Conservation (phyloP, 2,113 vertebrate species). For the Oreocharis arfaki region DNA sequence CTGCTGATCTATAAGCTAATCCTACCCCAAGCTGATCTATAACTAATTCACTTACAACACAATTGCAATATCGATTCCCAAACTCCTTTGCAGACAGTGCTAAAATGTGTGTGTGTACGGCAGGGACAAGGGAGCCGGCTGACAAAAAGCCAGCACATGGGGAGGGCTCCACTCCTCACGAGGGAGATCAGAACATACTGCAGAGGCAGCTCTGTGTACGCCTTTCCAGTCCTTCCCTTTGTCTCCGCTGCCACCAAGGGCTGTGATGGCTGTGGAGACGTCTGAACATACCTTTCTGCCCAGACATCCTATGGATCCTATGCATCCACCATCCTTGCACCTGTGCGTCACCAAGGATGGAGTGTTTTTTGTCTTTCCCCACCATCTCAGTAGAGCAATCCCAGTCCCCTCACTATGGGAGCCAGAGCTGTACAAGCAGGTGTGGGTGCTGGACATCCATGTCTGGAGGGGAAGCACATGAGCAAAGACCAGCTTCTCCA, state of each 20-base stretch:
- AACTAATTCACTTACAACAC: slow-evolving; percentile 73
- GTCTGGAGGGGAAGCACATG: background rate
- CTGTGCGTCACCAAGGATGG: background rate
- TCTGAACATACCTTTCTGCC: background rate
- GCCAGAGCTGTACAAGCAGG: accelerated
- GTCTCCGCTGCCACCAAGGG: background rate
- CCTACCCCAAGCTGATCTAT: slow-evolving; percentile 70
- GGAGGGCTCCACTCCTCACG: background rate
- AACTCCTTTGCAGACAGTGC: slow-evolving; percentile 66
- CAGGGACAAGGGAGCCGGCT: background rate
- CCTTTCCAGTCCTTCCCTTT: background rate
- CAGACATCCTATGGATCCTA: background rate
- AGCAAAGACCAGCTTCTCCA: background rate
- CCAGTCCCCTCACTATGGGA: background rate
- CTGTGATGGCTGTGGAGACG: background rate
- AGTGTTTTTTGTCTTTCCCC: background rate
- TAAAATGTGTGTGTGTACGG: background rate
- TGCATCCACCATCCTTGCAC: accelerated
- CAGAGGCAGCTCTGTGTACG: background rate
- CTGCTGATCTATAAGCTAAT: slow-evolving; percentile 69
- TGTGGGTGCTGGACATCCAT: accelerated
- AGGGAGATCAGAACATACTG: background rate
- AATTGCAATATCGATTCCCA: slow-evolving; percentile 70
- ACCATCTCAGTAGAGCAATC: background rate
- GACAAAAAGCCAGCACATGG: background rate